These are phyloP conservation scores for Podiceps cristatus DNA, from an alignment of 2,113 vertebrate species.

Conservation along the genomic window DNA sequence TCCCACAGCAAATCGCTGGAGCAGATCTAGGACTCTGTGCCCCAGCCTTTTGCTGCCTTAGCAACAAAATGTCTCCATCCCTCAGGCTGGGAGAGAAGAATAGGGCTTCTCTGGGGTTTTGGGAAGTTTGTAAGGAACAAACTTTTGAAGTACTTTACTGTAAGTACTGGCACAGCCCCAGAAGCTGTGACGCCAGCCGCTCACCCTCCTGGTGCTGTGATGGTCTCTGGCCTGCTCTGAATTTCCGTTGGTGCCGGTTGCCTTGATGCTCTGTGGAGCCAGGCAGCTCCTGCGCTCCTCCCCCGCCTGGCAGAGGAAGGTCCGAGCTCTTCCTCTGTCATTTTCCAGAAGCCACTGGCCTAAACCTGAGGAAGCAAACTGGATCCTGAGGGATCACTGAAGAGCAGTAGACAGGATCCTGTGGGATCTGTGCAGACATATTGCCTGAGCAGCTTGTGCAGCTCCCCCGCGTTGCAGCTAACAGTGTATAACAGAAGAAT, in stretches of 20 bases:
- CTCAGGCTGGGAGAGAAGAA: not conserved
- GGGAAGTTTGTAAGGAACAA: not conserved
- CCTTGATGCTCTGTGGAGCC: accelerated
- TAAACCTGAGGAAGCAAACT: not conserved
- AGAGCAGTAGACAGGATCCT: not conserved
- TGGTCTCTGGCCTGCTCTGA: not conserved
- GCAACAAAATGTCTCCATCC: not conserved
- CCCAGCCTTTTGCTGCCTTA: not conserved
- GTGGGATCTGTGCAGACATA: conserved; percentile 14
- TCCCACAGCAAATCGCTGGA: not conserved
- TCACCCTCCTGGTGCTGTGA: not conserved
- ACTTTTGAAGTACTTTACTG: not conserved
- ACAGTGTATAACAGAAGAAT: not conserved
- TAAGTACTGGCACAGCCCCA: not conserved
- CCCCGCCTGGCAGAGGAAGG: not conserved
- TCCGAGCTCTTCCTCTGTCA: not conserved
- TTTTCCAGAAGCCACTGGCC: not conserved
- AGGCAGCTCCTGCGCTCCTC: not conserved
- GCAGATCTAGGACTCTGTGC: not conserved
- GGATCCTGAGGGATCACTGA: conserved; percentile 7
- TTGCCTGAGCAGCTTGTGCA: conserved; percentile 45
- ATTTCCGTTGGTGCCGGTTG: accelerated
- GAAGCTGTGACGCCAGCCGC: not conserved
- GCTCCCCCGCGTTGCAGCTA: not conserved
- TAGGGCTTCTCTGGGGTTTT: not conserved